Evolutionary conservation across 2,113 vertebrate species (phyloP).

Genomic region (Vimba vimba): DNA sequence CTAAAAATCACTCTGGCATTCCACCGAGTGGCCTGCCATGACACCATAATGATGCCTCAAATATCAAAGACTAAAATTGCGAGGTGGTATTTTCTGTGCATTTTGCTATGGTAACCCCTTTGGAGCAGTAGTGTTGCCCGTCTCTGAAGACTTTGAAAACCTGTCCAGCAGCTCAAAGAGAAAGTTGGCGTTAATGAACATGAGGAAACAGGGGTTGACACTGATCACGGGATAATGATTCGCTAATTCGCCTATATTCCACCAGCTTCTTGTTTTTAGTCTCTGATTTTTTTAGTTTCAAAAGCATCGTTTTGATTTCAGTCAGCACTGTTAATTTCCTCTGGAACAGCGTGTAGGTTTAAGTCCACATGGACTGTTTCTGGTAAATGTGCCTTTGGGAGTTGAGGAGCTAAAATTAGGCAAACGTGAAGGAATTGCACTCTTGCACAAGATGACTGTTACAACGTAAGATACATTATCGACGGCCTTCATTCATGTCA

Average conservation of each 20-base stretch:
- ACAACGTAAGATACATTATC: neutral
- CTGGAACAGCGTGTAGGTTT: neutral
- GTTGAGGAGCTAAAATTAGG: constrained; percentile 7
- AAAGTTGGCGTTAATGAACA: constrained; percentile 42
- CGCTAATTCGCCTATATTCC: too few species aligned
- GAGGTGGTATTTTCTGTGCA: constrained; percentile 40
- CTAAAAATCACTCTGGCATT: constrained; percentile 34
- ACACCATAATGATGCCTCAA: constrained; percentile 49
- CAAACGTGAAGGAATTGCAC: neutral
- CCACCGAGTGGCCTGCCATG: constrained; percentile 29
- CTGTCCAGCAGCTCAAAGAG: constrained; percentile 29
- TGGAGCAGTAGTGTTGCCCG: neutral
- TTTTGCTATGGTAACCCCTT: constrained; percentile 37
- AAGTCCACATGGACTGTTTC: neutral
- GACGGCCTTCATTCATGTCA: neutral
- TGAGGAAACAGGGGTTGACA: constrained; percentile 2
- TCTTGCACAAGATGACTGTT: neutral
- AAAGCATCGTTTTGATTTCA: neutral
- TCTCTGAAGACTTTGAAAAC: constrained; percentile 32
- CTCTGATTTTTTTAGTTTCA: neutral
- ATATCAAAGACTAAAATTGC: constrained; percentile 49
- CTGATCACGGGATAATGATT: neutral
- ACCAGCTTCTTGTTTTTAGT: neutral
- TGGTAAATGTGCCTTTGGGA: constrained; percentile 12
- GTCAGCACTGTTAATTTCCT: neutral